Base-by-base conservation (phyloP, 2,113 vertebrate species). In the Ochotona princeps region DNA sequence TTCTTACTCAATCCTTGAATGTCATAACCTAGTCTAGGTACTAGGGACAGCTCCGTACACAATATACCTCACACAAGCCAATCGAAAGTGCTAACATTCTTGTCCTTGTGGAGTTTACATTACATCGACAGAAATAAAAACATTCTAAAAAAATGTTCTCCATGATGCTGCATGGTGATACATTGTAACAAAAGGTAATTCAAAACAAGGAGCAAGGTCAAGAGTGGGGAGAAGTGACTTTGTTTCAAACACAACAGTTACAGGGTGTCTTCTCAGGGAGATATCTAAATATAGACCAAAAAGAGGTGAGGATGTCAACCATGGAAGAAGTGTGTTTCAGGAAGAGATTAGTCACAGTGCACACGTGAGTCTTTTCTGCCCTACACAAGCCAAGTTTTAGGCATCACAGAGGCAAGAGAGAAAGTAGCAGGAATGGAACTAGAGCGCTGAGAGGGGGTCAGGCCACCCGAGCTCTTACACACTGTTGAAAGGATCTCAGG, bases 1-100 rank as follows among this genome's bases (percentile, higher is more conserved):
- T 83, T 76, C 85, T 83, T 94, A 47, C 81, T 92, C 61, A 92
- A 86, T 73, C 88, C 20, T 70, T 70, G 23, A 51, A 49, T 89
- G 49, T 70, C 35, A 74, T 51, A 47, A 86, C 38, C 8, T 83
- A 1, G 75, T 80, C 51, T 38, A n/a, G 57, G 35, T 7, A 38
- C 63, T 86, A 54, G 47, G 28, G 11, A 83, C 76, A 73, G 38
- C 57, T 72, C 32, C 25, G 9, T 57, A 49, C 92, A 87, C 72
- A 76, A 80, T 74, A 17, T 15, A 17, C 14, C 6, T 57, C 54
- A 15, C 54, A 80, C 14, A 84, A 66, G 12, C 25, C 69, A 73
- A n/a, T 5, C 13, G 60, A 49, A 38, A 69, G 18, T 60, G 18
- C 26, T n/a, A 32, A 70, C 61, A 51, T 6, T 6, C 9, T 91